Percentiles rank a stretch among this genome's conserved stretches.
phyloP scores from a whole-genome alignment of 2,888 invertebrate genomes.

The Sipha maydis region DNA sequence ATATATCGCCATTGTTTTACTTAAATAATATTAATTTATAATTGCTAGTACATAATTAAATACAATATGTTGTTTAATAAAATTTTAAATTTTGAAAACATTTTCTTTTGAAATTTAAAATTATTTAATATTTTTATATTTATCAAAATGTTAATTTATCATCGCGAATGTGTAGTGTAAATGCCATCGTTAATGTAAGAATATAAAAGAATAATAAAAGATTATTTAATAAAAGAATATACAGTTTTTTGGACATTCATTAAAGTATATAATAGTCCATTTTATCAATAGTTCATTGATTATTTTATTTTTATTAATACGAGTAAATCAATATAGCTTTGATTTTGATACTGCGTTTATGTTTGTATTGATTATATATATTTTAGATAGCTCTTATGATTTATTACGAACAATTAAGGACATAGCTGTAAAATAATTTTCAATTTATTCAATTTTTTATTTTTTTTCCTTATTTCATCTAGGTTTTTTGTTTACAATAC shows the following conservation, averaged over 20 bases:
- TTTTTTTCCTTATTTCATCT: no score
- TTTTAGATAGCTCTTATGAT: background rate
- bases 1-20: no score
- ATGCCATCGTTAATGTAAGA: background rate
- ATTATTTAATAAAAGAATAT: no score
- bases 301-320: background rate
- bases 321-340: background rate
- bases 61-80: no score
- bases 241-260: background rate
- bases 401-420: background rate
- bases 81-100: no score
- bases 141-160: no score
- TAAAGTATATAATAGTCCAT: background rate
- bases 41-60: no score
- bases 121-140: no score
- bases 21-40: no score
- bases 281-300: conserved; percentile 1
- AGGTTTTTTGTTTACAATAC: no score
- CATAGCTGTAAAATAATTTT: background rate
- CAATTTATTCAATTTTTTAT: background rate
- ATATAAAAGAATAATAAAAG: no score
- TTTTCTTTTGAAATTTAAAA: no score
- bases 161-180: background rate
- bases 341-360: background rate
- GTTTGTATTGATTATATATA: background rate